A percentile compares a stretch with the other conserved stretches of the same genome.
Evolutionary conservation across 92 coral and sea anemone species (phyloP).

Genomic region (Palythoa grandiflora): DNA sequence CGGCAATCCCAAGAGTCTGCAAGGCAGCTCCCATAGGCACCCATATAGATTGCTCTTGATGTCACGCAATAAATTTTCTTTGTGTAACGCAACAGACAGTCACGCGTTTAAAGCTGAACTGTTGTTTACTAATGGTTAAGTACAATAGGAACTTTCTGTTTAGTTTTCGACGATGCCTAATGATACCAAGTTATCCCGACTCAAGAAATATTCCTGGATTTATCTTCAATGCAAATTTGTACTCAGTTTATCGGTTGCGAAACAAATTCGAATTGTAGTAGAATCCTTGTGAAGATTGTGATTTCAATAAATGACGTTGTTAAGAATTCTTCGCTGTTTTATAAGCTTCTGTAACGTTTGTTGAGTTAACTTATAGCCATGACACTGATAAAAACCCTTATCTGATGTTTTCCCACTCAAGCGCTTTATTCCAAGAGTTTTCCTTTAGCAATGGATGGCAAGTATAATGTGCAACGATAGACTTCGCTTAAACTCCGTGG

Average conservation of each 20-base stretch:
- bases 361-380: background rate
- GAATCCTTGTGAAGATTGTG: no score
- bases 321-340: no score
- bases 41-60: conserved; percentile 85
- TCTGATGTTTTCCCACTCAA: background rate
- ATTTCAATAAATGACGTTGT: no score
- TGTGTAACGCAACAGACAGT: background rate
- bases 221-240: no score
- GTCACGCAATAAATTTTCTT: conserved; percentile 27
- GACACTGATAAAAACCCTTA: background rate
- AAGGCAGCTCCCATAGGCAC: conserved; percentile 99
- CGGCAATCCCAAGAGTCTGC: conserved; percentile 99
- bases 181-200: background rate
- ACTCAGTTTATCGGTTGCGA: no score
- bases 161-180: background rate
- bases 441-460: background rate
- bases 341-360: background rate
- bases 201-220: no score
- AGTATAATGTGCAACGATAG: background rate
- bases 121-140: background rate
- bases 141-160: background rate
- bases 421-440: background rate
- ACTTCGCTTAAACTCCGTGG: background rate
- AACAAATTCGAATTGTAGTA: no score
- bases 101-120: background rate